Base-by-base conservation (phyloP, 2,113 vertebrate species). In the Paramisgurnus dabryanus region DNA sequence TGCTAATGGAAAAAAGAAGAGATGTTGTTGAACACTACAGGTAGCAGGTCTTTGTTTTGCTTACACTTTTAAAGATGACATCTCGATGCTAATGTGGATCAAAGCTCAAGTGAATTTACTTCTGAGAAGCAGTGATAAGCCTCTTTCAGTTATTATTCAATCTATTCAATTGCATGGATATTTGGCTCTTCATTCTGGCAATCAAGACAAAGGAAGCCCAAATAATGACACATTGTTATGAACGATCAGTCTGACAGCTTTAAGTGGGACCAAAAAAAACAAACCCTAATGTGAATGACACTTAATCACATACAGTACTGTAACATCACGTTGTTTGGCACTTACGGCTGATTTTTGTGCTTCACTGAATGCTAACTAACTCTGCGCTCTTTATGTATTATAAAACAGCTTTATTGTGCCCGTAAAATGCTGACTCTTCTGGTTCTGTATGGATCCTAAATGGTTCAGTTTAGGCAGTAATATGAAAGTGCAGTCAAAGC, bases 91-190 rank as follows among this genome's bases (percentile, higher is more conserved):
- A 66, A 66, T 83, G 53, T 5, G 57, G 82, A 76, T 83, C 75
- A 81, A 78, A 74, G 55, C 64, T 60, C 6, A 43, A 47, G 63
- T 50, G 50, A 83, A 75, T 70, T 67, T 15, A 3, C 41, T 43
- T 74, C 69, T 80, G 69, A 80, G 70, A 53, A 17, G 34, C 39
- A 27, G 60, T 61, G 80, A 81, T 81, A 76, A 76, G 63, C 64
- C 17, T 0, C 61, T 76, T 76, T 75, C 72, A 76, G 50, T 76
- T 76, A 66, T 39, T 73, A 63, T 27, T 58, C 45, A 47, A 63
- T 75, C 47, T 74, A 74, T 68, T 49, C 27, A 6, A 10, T 7
- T 41, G 7, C 15, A 4, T 55, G 39, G 22, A 72, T 67, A 47
- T 67, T 11, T 67, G 22, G 40, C 47, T 80, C 70, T 64, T 18